Evolutionary conservation across 2,113 vertebrate genomes (phyloP).

Genomic region (Micromys minutus): DNA sequence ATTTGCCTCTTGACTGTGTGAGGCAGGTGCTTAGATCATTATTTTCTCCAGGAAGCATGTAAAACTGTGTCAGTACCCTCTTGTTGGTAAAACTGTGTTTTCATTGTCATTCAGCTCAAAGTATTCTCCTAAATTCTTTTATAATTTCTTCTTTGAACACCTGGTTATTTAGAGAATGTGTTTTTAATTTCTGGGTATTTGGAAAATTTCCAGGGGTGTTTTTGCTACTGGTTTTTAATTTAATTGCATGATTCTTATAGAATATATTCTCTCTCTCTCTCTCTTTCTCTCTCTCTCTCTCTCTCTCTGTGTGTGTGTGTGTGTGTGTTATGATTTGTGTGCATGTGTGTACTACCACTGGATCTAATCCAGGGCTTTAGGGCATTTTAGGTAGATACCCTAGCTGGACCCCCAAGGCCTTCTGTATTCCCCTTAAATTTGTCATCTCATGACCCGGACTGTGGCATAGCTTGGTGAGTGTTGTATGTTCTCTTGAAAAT

Average conservation of each 20-base stretch:
- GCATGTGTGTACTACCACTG: neutral
- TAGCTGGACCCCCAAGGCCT: neutral
- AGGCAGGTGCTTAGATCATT: neutral
- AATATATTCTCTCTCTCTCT: neutral
- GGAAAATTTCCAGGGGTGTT: neutral
- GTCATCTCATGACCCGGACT: neutral
- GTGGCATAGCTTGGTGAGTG: neutral
- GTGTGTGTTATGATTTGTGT: neutral
- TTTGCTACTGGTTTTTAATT: neutral
- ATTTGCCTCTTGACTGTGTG: neutral
- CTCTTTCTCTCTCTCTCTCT: no score
- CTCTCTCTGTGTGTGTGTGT: neutral
- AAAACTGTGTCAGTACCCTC: neutral
- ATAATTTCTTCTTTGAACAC: conserved; percentile 4
- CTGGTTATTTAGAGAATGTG: neutral
- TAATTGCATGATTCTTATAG: neutral
- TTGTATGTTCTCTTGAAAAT: conserved; percentile 5
- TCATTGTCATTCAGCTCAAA: conserved; percentile 7
- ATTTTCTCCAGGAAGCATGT: conserved; percentile 30
- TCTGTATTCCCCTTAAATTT: neutral
- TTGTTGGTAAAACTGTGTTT: neutral
- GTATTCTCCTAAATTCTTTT: neutral
- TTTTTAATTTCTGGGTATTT: neutral
- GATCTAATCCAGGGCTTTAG: neutral
- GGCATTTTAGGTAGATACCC: neutral